Conservation (phyloP, 2,113 vertebrate species). For the Ptychochromis oligacanthus region DNA sequence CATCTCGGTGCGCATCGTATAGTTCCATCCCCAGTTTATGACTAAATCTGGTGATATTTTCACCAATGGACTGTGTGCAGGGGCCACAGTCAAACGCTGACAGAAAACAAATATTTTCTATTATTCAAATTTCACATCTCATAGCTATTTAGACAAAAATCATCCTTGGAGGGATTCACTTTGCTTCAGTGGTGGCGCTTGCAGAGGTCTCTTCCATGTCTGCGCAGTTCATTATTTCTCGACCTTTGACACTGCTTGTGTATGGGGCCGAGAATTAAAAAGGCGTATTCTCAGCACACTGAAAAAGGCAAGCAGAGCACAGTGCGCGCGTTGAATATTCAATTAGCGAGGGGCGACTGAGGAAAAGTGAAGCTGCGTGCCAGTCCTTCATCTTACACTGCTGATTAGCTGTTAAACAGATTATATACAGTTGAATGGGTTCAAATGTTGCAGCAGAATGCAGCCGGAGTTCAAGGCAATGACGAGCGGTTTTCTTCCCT, state of each 20-base stretch:
- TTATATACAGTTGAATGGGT: slow-evolving; percentile 68
- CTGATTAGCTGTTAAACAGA: slow-evolving; percentile 77
- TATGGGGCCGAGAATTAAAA: slow-evolving; percentile 87
- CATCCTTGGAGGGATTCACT: slow-evolving; percentile 12
- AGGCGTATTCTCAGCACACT: slow-evolving; percentile 72
- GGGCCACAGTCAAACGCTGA: slow-evolving; percentile 12
- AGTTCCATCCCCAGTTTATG: not conserved
- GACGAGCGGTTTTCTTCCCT: slow-evolving; percentile 50
- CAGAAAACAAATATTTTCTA: slow-evolving; percentile 1
- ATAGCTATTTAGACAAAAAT: slow-evolving; percentile 5
- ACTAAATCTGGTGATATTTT: not conserved
- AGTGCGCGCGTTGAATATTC: slow-evolving; percentile 76
- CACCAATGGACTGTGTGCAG: slow-evolving; percentile 49
- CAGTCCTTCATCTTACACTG: slow-evolving; percentile 72
- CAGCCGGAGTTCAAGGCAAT: slow-evolving; percentile 52
- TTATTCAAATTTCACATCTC: slow-evolving; percentile 17
- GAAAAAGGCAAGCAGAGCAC: slow-evolving; percentile 73
- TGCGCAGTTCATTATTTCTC: slow-evolving; percentile 93
- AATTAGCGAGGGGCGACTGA: slow-evolving; percentile 64
- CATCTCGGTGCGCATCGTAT: not conserved
- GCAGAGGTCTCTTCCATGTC: slow-evolving; percentile 90
- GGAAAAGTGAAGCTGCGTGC: slow-evolving; percentile 64
- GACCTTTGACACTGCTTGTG: slow-evolving; percentile 89
- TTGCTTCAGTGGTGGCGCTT: slow-evolving; percentile 64
- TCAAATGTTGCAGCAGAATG: slow-evolving; percentile 66